Evolutionary conservation across 2,797 vertebrate genomes (phyloP), one percentile per base, ranked within the genome.

Genomic region (Alosa sapidissima): DNA sequence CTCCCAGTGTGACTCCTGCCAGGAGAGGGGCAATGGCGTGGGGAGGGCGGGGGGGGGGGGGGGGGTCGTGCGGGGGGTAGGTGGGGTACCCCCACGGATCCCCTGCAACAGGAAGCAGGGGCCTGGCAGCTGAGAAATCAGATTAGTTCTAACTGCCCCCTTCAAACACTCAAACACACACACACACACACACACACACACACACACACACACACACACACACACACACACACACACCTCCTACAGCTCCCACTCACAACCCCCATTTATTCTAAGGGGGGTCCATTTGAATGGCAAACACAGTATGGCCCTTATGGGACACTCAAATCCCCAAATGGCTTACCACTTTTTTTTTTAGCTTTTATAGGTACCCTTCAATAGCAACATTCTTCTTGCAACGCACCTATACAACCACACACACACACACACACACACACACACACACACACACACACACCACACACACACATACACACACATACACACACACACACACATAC

Each of bases 241-340:
- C 68, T 72, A 14, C 13, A 19, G 41, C 16, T 78, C 72, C 72
- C 36, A 19, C 14, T 72, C 10, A 36, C 16, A 21, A 21, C 5
- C 1, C 72, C 36, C 8, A 78, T 10, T 19, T 78, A 78, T 78
- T 19, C 41, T 8, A 13, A 47, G 14, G 92, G 87, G 89, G 88
- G 91, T 87, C 81, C 36, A 93, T 95, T 92, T 94, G 92, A 94
- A 91, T 95, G 91, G 93, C 89, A 92, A 92, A 92, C 90, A 86
- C 90, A 88, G 93, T 89, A 92, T 87, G 72, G 41, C 91, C 88
- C 85, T 90, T 92, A 89, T 92, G 91, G 90, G 91, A 90, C 94
- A 90, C 87, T 90, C 84, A 86, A 92, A 91, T 90, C 0, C 82
- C 89, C 91, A 93, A 95, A 94, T 93, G 92, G 94, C 93, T 87